phyloP scores from a whole-genome alignment of 2,113 vertebrate genomes.

The Gopherus evgoodei region DNA sequence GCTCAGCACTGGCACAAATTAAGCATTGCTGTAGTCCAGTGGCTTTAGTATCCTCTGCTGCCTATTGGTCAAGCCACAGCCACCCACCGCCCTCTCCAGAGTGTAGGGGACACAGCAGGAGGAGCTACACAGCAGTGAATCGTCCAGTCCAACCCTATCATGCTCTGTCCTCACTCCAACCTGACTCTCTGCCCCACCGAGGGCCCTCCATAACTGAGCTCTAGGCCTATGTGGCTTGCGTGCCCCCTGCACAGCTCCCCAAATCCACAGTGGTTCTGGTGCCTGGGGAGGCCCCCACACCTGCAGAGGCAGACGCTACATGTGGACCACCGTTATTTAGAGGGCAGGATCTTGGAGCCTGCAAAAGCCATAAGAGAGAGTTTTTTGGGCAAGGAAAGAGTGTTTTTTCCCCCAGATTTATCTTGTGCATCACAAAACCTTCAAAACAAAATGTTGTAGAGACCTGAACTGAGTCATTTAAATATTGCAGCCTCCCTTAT shows the following conservation, averaged over 20 bases:
- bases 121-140: neutral
- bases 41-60: neutral
- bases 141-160: neutral
- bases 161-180: neutral
- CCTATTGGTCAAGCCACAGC: neutral
- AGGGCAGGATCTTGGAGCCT: neutral
- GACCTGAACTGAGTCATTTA: neutral
- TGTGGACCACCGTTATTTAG: neutral
- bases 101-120: neutral
- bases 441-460: neutral
- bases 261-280: neutral
- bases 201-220: neutral
- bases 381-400: neutral
- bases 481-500: neutral
- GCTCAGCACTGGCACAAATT: too few relatives aligned
- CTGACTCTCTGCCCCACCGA: neutral
- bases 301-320: neutral
- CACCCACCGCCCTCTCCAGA: neutral
- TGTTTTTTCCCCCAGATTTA: neutral
- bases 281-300: neutral
- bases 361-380: neutral
- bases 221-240: rapidly evolving
- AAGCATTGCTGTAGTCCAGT: neutral
- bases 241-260: neutral
- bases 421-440: neutral